Conservation (phyloP, 1,140 invertebrate species). For the Orius insidiosus region DNA sequence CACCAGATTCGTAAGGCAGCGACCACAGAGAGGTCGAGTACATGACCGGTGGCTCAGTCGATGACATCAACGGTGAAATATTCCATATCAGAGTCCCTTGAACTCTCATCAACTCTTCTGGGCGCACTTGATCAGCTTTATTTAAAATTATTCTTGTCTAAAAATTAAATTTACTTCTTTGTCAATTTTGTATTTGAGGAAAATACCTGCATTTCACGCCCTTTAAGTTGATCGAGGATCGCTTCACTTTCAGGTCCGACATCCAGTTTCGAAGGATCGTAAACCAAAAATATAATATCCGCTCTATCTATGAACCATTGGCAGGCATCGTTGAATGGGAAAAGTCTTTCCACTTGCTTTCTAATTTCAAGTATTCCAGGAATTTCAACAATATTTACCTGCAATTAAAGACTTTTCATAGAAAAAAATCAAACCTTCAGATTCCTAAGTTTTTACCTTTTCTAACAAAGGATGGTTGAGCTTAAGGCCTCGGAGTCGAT, state of each 20-base stretch:
- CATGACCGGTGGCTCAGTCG: slow-evolving; percentile 82
- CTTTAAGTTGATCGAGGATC: slow-evolving; percentile 81
- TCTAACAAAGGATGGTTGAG: slow-evolving; percentile 70
- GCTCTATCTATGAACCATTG: slow-evolving; percentile 94
- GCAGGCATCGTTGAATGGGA: slow-evolving; percentile 88
- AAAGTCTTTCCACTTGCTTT: slow-evolving; percentile 79
- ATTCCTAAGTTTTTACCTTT: slow-evolving; percentile 49
- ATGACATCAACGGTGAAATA: slow-evolving; percentile 84
- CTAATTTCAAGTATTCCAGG: slow-evolving; percentile 87
- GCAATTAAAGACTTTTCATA: slow-evolving; percentile 17
- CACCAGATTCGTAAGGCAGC: slow-evolving; percentile 59
- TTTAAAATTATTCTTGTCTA: slow-evolving; percentile 81
- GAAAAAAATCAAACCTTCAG: not conserved
- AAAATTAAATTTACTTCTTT: slow-evolving; percentile 5
- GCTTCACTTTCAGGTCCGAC: slow-evolving; percentile 87
- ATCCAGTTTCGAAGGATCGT: slow-evolving; percentile 87
- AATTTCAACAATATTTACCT: slow-evolving; percentile 92
- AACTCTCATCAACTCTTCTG: slow-evolving; percentile 81
- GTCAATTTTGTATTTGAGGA: not conserved
- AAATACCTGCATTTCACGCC: slow-evolving; percentile 73
- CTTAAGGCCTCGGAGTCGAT: slow-evolving; percentile 65
- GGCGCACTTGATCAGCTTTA: slow-evolving; percentile 84
- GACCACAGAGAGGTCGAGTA: slow-evolving; percentile 86
- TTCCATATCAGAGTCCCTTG: slow-evolving; percentile 91
- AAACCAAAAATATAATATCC: slow-evolving; percentile 86